These are phyloP conservation scores for Phalloptychus januarius DNA, from an alignment of 2,797 vertebrate genomes.

Conservation along the genomic window DNA sequence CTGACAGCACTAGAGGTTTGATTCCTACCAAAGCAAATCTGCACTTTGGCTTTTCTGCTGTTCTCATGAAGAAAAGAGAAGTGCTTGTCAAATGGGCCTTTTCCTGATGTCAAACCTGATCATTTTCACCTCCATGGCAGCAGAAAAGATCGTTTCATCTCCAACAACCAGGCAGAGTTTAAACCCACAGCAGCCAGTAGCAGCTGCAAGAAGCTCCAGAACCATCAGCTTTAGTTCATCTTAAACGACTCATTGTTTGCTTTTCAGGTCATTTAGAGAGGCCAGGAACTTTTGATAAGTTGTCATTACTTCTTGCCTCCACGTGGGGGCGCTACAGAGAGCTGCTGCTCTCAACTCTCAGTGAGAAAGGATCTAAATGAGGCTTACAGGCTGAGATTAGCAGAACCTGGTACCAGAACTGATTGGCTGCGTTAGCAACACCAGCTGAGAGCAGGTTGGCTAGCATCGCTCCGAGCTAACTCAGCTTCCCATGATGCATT, in stretches of 20 bases:
- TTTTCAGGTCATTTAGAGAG: neutral
- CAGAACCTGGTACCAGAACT: no score
- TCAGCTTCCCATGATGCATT: no score
- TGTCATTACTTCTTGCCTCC: neutral
- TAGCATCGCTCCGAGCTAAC: no score
- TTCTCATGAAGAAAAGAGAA: neutral
- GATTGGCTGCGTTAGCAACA: no score
- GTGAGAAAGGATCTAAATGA: no score
- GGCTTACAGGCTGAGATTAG: no score
- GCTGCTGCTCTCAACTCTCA: no score
- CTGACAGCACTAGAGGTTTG: conserved; percentile 21
- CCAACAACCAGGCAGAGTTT: neutral
- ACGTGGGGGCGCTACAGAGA: no score
- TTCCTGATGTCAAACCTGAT: neutral
- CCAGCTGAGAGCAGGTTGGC: no score
- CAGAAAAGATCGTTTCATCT: neutral
- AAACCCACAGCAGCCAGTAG: neutral
- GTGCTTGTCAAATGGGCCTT: conserved; percentile 2
- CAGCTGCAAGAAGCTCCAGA: neutral
- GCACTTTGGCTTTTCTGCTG: conserved; percentile 9
- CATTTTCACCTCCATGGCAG: neutral
- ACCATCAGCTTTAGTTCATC: neutral
- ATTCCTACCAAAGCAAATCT: conserved; percentile 22
- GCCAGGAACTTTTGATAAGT: neutral
- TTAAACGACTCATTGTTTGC: neutral